phyloP scores from a whole-genome alignment of 2,113 vertebrate genomes.

The Caretta caretta region DNA sequence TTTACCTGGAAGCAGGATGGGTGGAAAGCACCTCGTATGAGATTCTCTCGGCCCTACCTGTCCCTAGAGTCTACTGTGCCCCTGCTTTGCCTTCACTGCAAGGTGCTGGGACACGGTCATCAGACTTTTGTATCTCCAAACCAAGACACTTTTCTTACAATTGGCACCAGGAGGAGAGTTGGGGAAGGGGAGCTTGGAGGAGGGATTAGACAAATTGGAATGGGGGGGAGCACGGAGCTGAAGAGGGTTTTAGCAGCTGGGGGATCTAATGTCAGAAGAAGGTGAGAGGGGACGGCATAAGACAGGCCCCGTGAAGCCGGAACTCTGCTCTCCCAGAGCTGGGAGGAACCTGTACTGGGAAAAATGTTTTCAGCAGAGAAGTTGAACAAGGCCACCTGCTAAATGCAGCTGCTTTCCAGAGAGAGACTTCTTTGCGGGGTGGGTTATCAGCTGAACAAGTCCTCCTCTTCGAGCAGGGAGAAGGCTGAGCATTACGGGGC shows the following conservation, averaged over 20 bases:
- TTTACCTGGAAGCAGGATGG: background rate
- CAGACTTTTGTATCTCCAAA: background rate
- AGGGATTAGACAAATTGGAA: background rate
- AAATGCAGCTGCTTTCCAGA: background rate
- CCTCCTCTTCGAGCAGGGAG: background rate
- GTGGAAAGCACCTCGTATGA: background rate
- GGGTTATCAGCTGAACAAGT: fast-evolving
- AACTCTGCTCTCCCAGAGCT: background rate
- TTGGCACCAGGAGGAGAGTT: background rate
- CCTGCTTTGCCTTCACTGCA: background rate
- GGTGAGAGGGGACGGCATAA: background rate
- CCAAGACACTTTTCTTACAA: background rate
- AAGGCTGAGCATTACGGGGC: background rate
- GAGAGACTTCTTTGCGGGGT: background rate
- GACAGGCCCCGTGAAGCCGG: background rate
- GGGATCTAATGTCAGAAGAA: background rate
- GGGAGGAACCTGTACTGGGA: background rate
- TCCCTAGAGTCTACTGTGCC: background rate
- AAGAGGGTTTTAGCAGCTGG: background rate
- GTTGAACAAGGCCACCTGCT: background rate
- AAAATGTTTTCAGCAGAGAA: background rate
- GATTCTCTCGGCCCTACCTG: background rate
- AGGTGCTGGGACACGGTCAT: background rate
- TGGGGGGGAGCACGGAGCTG: fast-evolving
- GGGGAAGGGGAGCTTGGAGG: background rate